phyloP scores from a whole-genome alignment of 2,113 vertebrate genomes.

The Calcarius ornatus region DNA sequence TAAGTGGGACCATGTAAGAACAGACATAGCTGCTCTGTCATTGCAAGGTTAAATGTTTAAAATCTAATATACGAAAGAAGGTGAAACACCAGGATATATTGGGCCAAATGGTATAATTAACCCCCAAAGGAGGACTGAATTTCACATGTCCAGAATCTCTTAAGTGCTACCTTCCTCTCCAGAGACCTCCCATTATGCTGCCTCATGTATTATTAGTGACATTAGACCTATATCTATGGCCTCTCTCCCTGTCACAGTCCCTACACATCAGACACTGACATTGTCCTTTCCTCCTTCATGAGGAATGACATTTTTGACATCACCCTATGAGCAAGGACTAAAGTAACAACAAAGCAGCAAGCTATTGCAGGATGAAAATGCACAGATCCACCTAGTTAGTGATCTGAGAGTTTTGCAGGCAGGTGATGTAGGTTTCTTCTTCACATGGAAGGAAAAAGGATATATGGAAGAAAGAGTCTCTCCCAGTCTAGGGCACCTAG shows the following conservation, averaged over 20 bases:
- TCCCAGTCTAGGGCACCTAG: background rate
- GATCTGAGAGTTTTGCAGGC: background rate
- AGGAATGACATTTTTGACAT: slow-evolving; percentile 42
- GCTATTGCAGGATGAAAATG: slow-evolving; percentile 1
- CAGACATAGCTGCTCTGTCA: background rate
- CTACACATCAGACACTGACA: background rate
- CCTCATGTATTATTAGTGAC: slow-evolving; percentile 32
- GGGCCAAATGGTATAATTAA: background rate
- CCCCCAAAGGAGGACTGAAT: slow-evolving; percentile 13
- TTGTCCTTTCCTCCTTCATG: slow-evolving; percentile 33
- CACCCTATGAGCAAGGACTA: background rate
- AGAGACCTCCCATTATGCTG: background rate
- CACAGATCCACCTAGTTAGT: slow-evolving; percentile 2
- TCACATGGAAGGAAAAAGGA: background rate
- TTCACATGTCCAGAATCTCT: background rate
- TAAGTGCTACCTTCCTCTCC: slow-evolving; percentile 6
- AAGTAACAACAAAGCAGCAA: background rate
- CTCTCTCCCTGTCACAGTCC: background rate
- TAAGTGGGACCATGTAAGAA: background rate
- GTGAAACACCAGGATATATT: background rate
- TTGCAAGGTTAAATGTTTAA: slow-evolving; percentile 17
- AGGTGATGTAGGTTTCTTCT: background rate
- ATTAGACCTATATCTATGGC: slow-evolving; percentile 14
- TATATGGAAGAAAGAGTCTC: background rate
- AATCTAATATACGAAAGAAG: background rate